Evolutionary conservation across 2,888 invertebrate genomes (phyloP).

Genomic region (Zygogramma bicolorata): DNA sequence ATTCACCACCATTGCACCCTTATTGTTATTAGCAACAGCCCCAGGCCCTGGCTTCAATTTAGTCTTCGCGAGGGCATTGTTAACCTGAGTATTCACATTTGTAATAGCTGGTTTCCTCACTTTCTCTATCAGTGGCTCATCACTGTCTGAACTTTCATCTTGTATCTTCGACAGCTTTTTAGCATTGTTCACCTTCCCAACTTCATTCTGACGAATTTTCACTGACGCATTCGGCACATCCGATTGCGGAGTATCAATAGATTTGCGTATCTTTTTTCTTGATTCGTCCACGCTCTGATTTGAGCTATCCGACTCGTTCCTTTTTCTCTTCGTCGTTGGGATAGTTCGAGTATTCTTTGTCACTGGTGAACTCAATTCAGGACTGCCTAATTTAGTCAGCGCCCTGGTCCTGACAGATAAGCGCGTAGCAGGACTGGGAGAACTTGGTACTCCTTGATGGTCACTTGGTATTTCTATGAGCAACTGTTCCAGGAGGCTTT

Average conservation of each 20-base stretch:
- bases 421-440: constrained; percentile 64
- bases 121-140: constrained; percentile 83
- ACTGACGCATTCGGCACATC: neutral
- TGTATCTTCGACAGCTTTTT: constrained; percentile 49
- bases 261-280: constrained; percentile 67
- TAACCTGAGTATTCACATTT: constrained; percentile 35
- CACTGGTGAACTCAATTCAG: constrained; percentile 66
- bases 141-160: constrained; percentile 83
- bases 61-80: constrained; percentile 45
- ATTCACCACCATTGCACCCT: constrained; percentile 50
- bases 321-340: constrained; percentile 74
- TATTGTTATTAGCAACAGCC: constrained; percentile 43
- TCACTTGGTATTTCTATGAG: constrained; percentile 83
- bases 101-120: constrained; percentile 68
- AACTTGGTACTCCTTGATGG: constrained; percentile 57
- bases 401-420: constrained; percentile 75
- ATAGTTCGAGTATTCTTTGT: constrained; percentile 37
- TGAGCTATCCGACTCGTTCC: constrained; percentile 84
- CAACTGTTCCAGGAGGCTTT: constrained; percentile 80
- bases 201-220: constrained; percentile 51
- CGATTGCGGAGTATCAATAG: neutral
- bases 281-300: constrained; percentile 69
- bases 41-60: constrained; percentile 45
- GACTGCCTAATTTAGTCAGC: constrained; percentile 77
- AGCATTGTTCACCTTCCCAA: constrained; percentile 52